Evolutionary conservation across 2,888 invertebrate genomes (phyloP), one percentile per base, ranked within the genome.

Genomic region (Mythimna lalbum): DNA sequence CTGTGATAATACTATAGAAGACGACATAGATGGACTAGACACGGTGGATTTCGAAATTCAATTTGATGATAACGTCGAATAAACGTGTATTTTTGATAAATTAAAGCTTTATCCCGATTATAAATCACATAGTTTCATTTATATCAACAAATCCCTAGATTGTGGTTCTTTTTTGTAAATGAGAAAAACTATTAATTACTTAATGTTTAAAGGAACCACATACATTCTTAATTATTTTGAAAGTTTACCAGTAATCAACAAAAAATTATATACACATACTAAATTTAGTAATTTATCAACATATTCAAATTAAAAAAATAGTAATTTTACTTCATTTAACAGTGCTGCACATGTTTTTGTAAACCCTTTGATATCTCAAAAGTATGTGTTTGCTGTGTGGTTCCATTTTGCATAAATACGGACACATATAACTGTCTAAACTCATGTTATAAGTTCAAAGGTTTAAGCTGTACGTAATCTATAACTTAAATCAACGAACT

Each of bases 21-120:
- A 74, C 72, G 74, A 76, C 66, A 70, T 71, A 70, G 68, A 65
- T 71, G 69, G 70, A 68, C 68, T 71, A 68, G 75, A 78, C 67
- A 79, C 76, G 70, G 75, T 70, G 64, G 81, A 81, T 77, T 79
- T 79, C 47, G 69, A 78, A 73, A 78, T 78, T 59, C 72, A 81
- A 75, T 78, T 73, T 79, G 78, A 73, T 72, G 73, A 73, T 73
- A 73, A 78, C 71, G 67, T 76, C 43, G 77, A 75, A 76, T 78
- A 71, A 78, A 75, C 63, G 50, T 59, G 43, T 68, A 67, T 23
- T 59, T 73, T 77, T 73, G 50, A n/a, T 59, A n/a, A 69, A 72
- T 74, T 62, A 71, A 71, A 69, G 47, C 49, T 74, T 67, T 74
- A 73, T 74, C 33, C 19, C 67, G 66, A 61, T 62, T 65, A 9